Evolutionary conservation across 2,797 vertebrate species (phyloP).

Genomic region (Todus mexicanus): DNA sequence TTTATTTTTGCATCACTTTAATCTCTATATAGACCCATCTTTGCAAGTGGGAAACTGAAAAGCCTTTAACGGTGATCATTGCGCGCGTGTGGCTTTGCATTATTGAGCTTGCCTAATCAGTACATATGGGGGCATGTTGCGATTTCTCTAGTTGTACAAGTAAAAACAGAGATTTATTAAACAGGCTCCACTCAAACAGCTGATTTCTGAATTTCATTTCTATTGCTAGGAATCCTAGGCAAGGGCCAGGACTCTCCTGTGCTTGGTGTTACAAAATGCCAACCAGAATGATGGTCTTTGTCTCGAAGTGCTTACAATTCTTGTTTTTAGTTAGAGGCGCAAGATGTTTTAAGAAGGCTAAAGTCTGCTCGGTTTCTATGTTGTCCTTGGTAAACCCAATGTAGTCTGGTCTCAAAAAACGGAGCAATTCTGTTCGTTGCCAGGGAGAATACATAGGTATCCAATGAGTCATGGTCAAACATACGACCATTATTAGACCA

Average conservation of each 20-base stretch:
- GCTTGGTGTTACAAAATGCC: conserved; percentile 6
- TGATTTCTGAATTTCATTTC: background rate
- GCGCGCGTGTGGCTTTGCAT: background rate
- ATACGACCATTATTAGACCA: conserved; percentile 65
- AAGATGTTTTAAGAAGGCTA: conserved; percentile 52
- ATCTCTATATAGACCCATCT: background rate
- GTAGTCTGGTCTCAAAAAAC: conserved; percentile 63
- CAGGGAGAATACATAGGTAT: conserved; percentile 70
- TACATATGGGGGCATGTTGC: background rate
- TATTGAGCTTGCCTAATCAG: background rate
- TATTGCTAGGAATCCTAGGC: background rate
- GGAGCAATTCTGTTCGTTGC: conserved; percentile 61
- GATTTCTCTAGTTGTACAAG: background rate
- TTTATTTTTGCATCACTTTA: conserved; percentile 13
- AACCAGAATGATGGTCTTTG: conserved; percentile 46
- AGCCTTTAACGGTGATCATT: background rate
- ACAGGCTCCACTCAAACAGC: background rate
- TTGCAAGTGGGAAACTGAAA: background rate
- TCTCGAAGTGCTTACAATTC: conserved; percentile 13
- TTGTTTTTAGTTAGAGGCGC: background rate
- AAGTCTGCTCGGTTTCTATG: conserved; percentile 60
- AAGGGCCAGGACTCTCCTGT: background rate
- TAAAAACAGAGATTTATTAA: background rate
- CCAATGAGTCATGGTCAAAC: conserved; percentile 70
- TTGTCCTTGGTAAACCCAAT: conserved; percentile 65